Evolutionary conservation across 2,888 invertebrate genomes (phyloP), one percentile per base, ranked within the genome.

Genomic region (Trypoxylon attenuatum): DNA sequence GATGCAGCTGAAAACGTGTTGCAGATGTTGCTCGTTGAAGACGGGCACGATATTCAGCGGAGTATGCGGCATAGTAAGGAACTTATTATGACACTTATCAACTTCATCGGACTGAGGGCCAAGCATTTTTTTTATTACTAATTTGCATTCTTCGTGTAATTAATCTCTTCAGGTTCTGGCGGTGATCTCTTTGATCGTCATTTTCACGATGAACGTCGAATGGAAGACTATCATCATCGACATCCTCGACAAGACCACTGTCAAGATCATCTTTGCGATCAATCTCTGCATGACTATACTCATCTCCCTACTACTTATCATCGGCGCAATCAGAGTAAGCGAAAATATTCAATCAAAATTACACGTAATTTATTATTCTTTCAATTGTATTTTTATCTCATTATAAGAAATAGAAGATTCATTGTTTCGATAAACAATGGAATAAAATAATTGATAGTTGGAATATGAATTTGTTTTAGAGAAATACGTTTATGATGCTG

Each of bases 211-310:
- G 49, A 89, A 90, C 59, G 90, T 94, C 45, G 91, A 92, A 76
- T 92, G 94, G 87, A 92, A 91, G 82, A 94, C 94, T n/a, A 93
- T 94, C 82, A 89, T 95, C 38, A 90, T 95, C 71, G 93, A 93
- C 82, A 90, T 91, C 80, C 86, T 94, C 39, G 91, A 93, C 77
- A 90, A 92, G 77, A 89, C 89, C 80, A 89, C 89, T 90, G 92
- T 94, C 62, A 92, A 92, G 88, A 93, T 95, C 69, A 94, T 96
- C 77, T 88, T 95, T 68, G 91, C 92, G 6, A 90, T 95, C 73
- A 95, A 94, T 87, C 89, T 95, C 57, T 91, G 91, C 76, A 94
- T 96, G 91, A 95, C 95, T 3, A 92, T 95, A 63, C 87, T 96
- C 61, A 93, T 95, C 84, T 94, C 94, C 42, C 84, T 89, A n/a